These are phyloP conservation scores for Muricea muricata DNA, from an alignment of 92 coral and sea anemone genomes.

Conservation along the genomic window DNA sequence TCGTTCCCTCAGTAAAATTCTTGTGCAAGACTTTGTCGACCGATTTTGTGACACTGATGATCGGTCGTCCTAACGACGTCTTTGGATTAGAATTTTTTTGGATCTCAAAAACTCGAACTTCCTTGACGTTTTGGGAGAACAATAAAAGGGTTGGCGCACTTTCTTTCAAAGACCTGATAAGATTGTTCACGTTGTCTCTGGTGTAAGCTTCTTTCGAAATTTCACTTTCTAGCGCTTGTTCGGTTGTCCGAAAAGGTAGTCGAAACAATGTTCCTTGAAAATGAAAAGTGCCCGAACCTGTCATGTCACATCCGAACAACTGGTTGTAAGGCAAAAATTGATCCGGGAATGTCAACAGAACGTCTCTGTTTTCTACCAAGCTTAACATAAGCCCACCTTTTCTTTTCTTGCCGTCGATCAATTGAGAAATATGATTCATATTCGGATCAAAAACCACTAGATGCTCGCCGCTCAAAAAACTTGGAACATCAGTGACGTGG, in stretches of 20 bases:
- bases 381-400: conserved; percentile 75
- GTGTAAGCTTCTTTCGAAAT: conserved; percentile 66
- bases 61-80: conserved; percentile 4
- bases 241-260: conserved; percentile 73
- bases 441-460: conserved; percentile 85
- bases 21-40: background rate
- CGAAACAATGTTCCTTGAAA: conserved; percentile 76
- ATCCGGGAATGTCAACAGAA: conserved; percentile 62
- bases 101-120: conserved; percentile 65
- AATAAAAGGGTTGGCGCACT: conserved; percentile 68
- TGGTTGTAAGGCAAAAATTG: conserved; percentile 78
- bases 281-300: background rate
- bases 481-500: conserved; percentile 88
- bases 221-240: conserved; percentile 49
- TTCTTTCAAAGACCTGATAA: conserved; percentile 65
- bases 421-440: conserved; percentile 64
- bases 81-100: conserved; percentile 24
- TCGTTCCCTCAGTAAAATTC: background rate
- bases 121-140: conserved; percentile 71
- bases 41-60: conserved; percentile 7
- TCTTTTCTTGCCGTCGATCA: conserved; percentile 52
- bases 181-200: conserved; percentile 43
- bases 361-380: conserved; percentile 44
- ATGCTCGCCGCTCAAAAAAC: conserved; percentile 72
- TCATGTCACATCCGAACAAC: conserved; percentile 75